Evolutionary conservation across 1,140 invertebrate genomes (phyloP).

Genomic region (Orius insidiosus): DNA sequence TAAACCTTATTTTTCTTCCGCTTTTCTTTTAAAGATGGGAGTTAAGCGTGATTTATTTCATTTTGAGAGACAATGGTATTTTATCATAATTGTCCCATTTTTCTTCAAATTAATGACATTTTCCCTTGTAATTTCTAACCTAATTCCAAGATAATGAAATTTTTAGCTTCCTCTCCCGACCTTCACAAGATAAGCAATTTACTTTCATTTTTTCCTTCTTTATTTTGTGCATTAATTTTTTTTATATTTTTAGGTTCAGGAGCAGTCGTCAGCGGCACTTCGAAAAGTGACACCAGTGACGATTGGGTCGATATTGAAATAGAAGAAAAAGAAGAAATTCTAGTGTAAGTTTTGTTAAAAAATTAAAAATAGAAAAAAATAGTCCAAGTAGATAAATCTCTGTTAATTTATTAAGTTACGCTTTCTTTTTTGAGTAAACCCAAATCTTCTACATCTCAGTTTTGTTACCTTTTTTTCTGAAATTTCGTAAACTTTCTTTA

Average conservation of each 20-base stretch:
- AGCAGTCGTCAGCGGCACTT: background rate
- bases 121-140: background rate
- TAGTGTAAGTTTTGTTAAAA: conserved; percentile 12
- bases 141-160: background rate
- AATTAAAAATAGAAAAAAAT: background rate
- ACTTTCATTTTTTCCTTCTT: too few relatives aligned
- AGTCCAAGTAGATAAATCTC: background rate
- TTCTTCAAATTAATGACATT: background rate
- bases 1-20: too few relatives aligned
- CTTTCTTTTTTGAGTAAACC: background rate
- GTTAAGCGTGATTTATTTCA: too few relatives aligned
- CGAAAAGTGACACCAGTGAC: conserved; percentile 19
- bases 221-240: background rate
- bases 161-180: too few relatives aligned
- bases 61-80: background rate
- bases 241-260: conserved; percentile 9
- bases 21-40: too few relatives aligned
- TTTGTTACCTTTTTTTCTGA: too few relatives aligned
- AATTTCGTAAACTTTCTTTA: too few relatives aligned
- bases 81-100: background rate
- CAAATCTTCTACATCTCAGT: too few relatives aligned
- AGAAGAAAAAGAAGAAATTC: conserved; percentile 14
- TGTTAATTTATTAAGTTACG: background rate
- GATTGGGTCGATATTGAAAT: conserved; percentile 20
- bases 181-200: too few relatives aligned